These are phyloP conservation scores for Spinus olivaceus DNA, from an alignment of 2,797 vertebrate species.

Conservation along the genomic window DNA sequence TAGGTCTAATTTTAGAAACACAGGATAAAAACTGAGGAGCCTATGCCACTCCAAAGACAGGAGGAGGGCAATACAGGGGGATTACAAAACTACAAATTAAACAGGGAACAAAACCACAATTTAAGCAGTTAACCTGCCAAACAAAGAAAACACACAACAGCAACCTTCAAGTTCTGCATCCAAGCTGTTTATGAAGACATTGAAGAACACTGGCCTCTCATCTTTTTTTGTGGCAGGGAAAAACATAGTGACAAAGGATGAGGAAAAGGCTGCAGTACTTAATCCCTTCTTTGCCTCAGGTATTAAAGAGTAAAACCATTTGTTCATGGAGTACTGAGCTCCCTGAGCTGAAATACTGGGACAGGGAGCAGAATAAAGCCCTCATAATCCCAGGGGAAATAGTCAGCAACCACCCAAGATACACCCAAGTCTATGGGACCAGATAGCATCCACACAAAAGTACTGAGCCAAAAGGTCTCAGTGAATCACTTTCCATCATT, in stretches of 20 bases:
- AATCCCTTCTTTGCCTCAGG: not conserved
- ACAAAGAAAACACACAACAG: no score
- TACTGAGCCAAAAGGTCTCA: not conserved
- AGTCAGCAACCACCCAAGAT: not conserved
- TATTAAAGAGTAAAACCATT: not conserved
- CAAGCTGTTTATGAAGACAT: not conserved
- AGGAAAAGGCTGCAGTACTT: not conserved
- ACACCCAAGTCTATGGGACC: rapidly evolving
- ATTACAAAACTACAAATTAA: no score
- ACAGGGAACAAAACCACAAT: no score
- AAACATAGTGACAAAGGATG: not conserved
- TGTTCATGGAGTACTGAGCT: not conserved
- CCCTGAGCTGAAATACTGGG: not conserved
- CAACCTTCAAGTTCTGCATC: not conserved
- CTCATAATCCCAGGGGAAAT: not conserved
- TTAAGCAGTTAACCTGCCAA: no score
- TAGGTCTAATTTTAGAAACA: no score
- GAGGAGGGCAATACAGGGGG: no score
- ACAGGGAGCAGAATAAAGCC: not conserved
- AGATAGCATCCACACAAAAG: not conserved
- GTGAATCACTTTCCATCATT: not conserved
- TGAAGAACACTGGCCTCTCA: not conserved
- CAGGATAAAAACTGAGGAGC: no score
- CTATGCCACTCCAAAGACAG: no score
- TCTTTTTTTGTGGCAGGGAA: not conserved